Evolutionary conservation across 2,797 vertebrate genomes (phyloP), one percentile per base, ranked within the genome.

Genomic region (Eulemur albifrons): DNA sequence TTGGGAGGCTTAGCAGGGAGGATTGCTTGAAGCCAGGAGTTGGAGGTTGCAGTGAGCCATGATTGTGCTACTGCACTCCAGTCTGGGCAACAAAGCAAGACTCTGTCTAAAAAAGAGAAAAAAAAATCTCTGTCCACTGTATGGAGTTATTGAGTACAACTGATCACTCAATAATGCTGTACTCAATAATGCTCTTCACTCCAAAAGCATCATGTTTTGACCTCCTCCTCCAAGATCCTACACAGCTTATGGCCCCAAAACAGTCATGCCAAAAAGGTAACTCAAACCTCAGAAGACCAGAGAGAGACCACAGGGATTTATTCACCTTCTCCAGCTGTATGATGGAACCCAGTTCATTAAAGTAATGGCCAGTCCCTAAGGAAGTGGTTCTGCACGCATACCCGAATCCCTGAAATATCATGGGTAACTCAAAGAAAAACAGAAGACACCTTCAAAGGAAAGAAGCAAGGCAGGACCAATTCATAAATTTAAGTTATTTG

Each of bases 401-500:
- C n/a, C 4, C 18, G 9, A 94, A 75, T 84, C 72, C 45, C 63
- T 81, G 61, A 90, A 96, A 81, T 48, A 89, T 43, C 32, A 70
- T 4, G 8, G 30, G 25, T 75, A 35, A 83, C 75, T 83, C 38
- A 95, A 84, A 95, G 23, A 92, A 92, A 94, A 40, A 93, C 5
- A 54, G 9, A n/a, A 20, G 67, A 92, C 63, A 88, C 23, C 50
- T 86, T 82, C 73, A 88, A 77, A 94, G 54, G 52, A 87, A 95
- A 83, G 43, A 92, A 93, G 32, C 8, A 85, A 93, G 92, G 30
- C 57, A 94, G 17, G 12, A 96, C 43, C 9, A 76, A 73, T 25
- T 88, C 38, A 88, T 61, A 21, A 94, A 88, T 81, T 89, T 94
- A 84, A 77, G 63, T 54, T 59, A 59, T 50, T 2, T 94, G n/a